phyloP scores from a whole-genome alignment of 2,113 vertebrate species.

The Protomyctophum bolini region DNA sequence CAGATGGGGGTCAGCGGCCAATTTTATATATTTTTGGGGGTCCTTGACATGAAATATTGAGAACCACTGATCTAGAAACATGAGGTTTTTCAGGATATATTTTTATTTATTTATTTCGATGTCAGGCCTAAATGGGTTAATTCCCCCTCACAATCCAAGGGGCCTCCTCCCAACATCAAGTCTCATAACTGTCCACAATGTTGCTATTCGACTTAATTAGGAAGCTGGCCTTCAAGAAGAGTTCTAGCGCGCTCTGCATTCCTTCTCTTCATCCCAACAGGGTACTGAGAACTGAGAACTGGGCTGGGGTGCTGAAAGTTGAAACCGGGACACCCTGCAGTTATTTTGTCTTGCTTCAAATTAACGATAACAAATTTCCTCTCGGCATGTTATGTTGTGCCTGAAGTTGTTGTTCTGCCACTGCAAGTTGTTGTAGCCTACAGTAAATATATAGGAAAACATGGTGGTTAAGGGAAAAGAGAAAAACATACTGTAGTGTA shows the following conservation, averaged over 20 bases:
- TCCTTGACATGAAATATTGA: too few relatives aligned
- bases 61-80: too few relatives aligned
- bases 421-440: neutral
- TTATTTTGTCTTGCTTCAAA: conserved; percentile 39
- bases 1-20: too few relatives aligned
- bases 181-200: conserved; percentile 40
- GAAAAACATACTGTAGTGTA: too few relatives aligned
- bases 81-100: too few relatives aligned
- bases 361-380: conserved; percentile 15
- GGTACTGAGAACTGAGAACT: neutral
- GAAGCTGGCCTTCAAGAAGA: conserved; percentile 66
- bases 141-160: conserved; percentile 17
- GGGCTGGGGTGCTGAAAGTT: conserved; percentile 51
- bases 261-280: conserved; percentile 14
- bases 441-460: too few relatives aligned
- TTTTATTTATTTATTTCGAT: too few relatives aligned
- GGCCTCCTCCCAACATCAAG: conserved; percentile 1
- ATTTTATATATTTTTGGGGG: too few relatives aligned
- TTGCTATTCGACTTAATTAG: conserved; percentile 68
- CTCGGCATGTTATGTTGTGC: neutral
- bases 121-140: too few relatives aligned
- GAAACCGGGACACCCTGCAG: conserved; percentile 26
- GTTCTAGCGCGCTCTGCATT: conserved; percentile 42
- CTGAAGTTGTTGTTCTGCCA: neutral
- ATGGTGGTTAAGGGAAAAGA: too few relatives aligned